phyloP scores from a whole-genome alignment of 2,113 vertebrate species.

The Psephotus haematonotus region DNA sequence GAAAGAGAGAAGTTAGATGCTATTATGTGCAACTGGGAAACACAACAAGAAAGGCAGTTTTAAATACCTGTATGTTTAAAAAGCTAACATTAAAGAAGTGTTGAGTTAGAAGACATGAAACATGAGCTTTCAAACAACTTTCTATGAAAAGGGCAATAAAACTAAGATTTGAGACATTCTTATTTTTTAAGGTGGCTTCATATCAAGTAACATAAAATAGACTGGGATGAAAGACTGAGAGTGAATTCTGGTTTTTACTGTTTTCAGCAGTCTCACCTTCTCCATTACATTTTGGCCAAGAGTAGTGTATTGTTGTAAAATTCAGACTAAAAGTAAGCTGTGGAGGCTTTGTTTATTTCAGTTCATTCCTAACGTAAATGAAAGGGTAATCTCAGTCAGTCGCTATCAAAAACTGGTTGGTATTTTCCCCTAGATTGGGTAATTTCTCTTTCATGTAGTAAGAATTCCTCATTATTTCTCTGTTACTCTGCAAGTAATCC shows the following conservation, averaged over 20 bases:
- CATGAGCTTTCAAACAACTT: neutral
- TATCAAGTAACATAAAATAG: slow-evolving; percentile 16
- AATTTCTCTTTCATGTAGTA: neutral
- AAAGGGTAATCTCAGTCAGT: neutral
- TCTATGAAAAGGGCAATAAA: slow-evolving; percentile 9
- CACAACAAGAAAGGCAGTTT: neutral
- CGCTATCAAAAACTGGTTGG: neutral
- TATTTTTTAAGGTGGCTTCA: slow-evolving; percentile 4
- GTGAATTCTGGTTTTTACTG: neutral
- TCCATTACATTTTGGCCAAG: neutral
- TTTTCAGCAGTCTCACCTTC: neutral
- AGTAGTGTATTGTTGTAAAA: neutral
- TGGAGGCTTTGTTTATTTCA: neutral
- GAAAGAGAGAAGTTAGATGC: neutral
- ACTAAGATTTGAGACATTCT: neutral
- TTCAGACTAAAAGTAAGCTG: neutral
- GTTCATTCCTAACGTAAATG: neutral
- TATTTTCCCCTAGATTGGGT: neutral
- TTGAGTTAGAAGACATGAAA: neutral
- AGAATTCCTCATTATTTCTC: neutral
- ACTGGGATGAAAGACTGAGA: neutral
- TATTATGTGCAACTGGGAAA: neutral
- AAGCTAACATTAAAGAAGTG: neutral
- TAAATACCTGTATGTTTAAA: neutral
- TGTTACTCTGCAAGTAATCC: neutral